Evolutionary conservation across 92 coral and sea anemone genomes (phyloP).

Genomic region (Porites evermanni): DNA sequence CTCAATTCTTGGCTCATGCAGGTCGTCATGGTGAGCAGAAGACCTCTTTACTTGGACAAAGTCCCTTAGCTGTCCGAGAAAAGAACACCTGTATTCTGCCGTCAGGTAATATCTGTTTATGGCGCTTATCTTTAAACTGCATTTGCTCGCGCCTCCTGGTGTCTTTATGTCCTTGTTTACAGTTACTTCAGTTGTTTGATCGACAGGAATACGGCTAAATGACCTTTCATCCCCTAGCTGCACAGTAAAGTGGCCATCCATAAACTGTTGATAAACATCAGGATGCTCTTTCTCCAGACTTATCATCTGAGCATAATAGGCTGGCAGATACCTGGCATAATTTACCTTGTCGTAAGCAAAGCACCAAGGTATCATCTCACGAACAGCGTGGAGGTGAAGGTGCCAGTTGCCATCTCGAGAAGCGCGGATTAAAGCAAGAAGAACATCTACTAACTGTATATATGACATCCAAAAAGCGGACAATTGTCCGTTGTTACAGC

Average conservation of each 20-base stretch:
- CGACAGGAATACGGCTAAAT: slow-evolving; percentile 23
- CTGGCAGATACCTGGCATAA: slow-evolving; percentile 47
- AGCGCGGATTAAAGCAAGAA: slow-evolving; percentile 44
- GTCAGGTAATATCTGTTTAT: no score
- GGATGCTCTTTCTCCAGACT: slow-evolving; percentile 45
- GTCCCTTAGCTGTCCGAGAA: slow-evolving; percentile 1
- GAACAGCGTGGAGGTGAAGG: slow-evolving; percentile 54
- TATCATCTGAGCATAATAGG: slow-evolving; percentile 62
- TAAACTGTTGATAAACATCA: slow-evolving; percentile 31
- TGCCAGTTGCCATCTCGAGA: slow-evolving; percentile 63
- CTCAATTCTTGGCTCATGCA: slow-evolving; percentile 33
- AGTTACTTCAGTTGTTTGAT: slow-evolving; percentile 18
- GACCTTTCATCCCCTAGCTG: slow-evolving; percentile 9
- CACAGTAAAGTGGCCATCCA: slow-evolving; percentile 14
- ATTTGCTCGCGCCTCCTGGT: no score
- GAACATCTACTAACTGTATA: slow-evolving; percentile 45
- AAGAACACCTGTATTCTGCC: no score
- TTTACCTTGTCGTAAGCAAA: slow-evolving; percentile 64
- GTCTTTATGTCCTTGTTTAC: no score
- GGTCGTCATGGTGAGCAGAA: slow-evolving; percentile 32
- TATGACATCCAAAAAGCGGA: slow-evolving; percentile 67
- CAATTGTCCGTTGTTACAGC: slow-evolving; percentile 40
- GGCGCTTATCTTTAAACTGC: no score
- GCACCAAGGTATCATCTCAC: slow-evolving; percentile 65
- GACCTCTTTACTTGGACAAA: slow-evolving; percentile 42